Conservation (phyloP, 1,140 invertebrate genomes). For the Sarcophaga peregrina region DNA sequence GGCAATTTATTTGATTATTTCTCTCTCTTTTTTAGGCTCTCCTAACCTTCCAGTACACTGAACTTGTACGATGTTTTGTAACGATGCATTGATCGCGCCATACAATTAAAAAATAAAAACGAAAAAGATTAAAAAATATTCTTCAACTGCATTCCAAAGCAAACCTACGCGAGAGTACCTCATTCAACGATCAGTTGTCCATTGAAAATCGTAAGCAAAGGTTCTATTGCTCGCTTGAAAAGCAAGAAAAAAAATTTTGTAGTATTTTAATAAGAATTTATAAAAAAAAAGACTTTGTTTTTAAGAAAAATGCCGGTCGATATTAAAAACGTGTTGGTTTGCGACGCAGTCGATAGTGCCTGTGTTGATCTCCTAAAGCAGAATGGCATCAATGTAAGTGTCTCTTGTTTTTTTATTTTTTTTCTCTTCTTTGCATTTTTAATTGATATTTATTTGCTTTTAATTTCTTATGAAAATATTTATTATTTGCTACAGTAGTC, state of each 20-base stretch:
- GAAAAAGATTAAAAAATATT: too few relatives aligned
- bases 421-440: constrained; percentile 1
- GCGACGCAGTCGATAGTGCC: constrained; percentile 89
- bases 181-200: constrained; percentile 12
- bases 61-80: too few relatives aligned
- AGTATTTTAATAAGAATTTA: constrained; percentile 2
- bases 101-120: too few relatives aligned
- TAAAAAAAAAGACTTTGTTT: neutral
- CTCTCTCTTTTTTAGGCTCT: too few relatives aligned
- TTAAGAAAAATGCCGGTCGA: constrained; percentile 66
- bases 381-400: constrained; percentile 80
- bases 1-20: too few relatives aligned
- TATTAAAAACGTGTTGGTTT: constrained; percentile 83
- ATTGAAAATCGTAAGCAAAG: neutral
- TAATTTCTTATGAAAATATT: neutral
- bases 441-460: constrained; percentile 38
- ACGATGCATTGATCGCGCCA: too few relatives aligned
- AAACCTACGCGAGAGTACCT: neutral
- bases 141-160: constrained; percentile 2
- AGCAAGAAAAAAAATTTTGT: neutral
- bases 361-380: constrained; percentile 84
- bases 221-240: neutral
- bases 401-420: constrained; percentile 1
- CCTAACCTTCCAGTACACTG: too few relatives aligned
- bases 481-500: neutral